Evolutionary conservation across 2,888 invertebrate species (phyloP).

Genomic region (Meandrusa payeni): DNA sequence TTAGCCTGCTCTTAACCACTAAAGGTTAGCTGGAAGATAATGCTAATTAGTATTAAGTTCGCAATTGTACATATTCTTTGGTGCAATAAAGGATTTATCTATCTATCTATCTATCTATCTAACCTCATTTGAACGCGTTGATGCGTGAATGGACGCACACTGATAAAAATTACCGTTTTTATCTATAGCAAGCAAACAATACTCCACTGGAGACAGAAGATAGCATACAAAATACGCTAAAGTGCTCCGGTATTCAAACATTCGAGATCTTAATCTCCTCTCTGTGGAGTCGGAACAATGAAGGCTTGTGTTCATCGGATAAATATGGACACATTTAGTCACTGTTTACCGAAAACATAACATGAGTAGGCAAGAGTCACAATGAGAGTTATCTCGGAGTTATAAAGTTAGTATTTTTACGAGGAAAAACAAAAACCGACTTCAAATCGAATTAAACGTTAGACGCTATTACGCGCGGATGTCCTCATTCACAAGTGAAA

Average conservation of each 20-base stretch:
- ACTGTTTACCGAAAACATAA: conserved; percentile 24
- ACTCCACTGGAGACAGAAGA: conserved; percentile 12
- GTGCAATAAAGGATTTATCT: no score
- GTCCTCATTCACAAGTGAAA: no score
- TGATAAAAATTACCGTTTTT: conserved; percentile 11
- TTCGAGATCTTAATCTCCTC: conserved; percentile 13
- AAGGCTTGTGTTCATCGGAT: conserved; percentile 17
- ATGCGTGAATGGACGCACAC: conserved; percentile 3
- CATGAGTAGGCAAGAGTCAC: conserved; percentile 37
- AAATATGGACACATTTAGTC: conserved; percentile 21
- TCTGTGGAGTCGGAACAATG: conserved; percentile 15
- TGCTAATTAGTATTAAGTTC: no score
- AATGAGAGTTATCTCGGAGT: conserved; percentile 51
- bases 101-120: no score
- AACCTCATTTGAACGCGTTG: conserved; percentile 4
- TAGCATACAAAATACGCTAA: conserved; percentile 19
- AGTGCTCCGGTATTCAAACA: conserved; percentile 18
- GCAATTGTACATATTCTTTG: no score
- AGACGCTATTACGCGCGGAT: no score
- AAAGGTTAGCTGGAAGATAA: no score
- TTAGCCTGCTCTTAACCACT: no score
- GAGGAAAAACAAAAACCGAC: no score
- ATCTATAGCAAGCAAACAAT: conserved; percentile 19
- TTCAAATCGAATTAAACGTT: no score
- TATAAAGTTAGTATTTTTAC: no score